Evolutionary conservation across 2,113 vertebrate genomes (phyloP), one percentile per base, ranked within the genome.

Genomic region (Daubentonia madagascariensis): DNA sequence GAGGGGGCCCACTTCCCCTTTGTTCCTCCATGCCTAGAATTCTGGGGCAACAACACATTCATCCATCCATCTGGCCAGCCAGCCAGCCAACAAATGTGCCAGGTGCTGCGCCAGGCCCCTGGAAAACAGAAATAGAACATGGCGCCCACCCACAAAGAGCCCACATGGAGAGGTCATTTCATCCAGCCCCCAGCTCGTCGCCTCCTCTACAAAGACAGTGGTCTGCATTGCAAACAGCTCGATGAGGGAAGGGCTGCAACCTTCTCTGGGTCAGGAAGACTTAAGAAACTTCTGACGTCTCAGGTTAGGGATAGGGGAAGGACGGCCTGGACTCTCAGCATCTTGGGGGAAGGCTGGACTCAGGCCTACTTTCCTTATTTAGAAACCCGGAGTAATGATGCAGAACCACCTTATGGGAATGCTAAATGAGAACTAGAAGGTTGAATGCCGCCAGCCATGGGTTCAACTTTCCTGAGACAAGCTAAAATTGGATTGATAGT

Each of bases 291-390:
- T 70, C 73, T 48, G 35, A 16, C 80, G 43, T 85, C 61, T 70
- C 52, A n/a, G 54, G 75, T 14, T 48, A 76, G 54, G 89, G 65
- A 10, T 23, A 50, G 18, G n/a, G 50, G 30, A 80, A 93, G 78
- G 67, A 28, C 4, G 4, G 54, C 25, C 52, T 92, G 45, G 72
- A 83, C 61, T 85, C 72, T 8, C 4, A 50, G 89, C 65, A 45
- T 90, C 54, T 57, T 68, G 54, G 92, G 87, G 48, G 48, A 72
- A 92, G 83, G 54, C 87, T 43, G 57, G 75, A 73, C 73, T 73
- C 87, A 83, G 79, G 54, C 81, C 73, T 73, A 70, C 84, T 95
- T 89, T 80, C 85, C 63, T 84, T 70, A 89, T 89, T 93, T 96
- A 95, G 92, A 94, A 30, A 59, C 32, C 11, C 1, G 17, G 81